phyloP scores from a whole-genome alignment of 2,113 vertebrate genomes.

The Oncorhynchus tshawytscha region DNA sequence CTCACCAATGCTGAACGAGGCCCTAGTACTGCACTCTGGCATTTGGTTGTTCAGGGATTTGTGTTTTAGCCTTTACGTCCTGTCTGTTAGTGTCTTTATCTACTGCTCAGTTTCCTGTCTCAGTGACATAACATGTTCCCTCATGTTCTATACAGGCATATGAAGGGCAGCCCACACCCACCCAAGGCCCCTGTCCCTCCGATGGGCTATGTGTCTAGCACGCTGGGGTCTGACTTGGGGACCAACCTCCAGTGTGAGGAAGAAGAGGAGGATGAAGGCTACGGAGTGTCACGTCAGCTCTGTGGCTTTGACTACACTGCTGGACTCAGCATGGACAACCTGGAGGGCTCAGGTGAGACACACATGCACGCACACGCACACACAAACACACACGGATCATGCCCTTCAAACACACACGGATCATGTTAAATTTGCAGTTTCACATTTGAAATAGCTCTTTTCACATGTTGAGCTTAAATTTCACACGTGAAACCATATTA shows the following conservation, averaged over 20 bases:
- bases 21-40: background rate
- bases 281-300: constrained; percentile 84
- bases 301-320: constrained; percentile 88
- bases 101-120: background rate
- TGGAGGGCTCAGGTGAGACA: constrained; percentile 76
- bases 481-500: too few species aligned
- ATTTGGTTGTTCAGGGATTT: constrained; percentile 26
- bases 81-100: background rate
- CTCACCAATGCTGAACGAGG: constrained; percentile 32
- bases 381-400: background rate
- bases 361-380: background rate
- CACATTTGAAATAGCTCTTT: too few species aligned
- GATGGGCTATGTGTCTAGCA: constrained; percentile 88
- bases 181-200: constrained; percentile 84
- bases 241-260: constrained; percentile 83
- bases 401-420: background rate
- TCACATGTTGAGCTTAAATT: too few species aligned
- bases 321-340: constrained; percentile 84
- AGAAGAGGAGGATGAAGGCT: constrained; percentile 78
- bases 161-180: constrained; percentile 89
- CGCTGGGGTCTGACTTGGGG: constrained; percentile 90
- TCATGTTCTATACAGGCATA: constrained; percentile 81
- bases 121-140: constrained; percentile 26
- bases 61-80: background rate
- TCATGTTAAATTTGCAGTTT: background rate